Evolutionary conservation across 2,113 vertebrate genomes (phyloP), one percentile per base, ranked within the genome.

Genomic region (Ellobius talpinus): DNA sequence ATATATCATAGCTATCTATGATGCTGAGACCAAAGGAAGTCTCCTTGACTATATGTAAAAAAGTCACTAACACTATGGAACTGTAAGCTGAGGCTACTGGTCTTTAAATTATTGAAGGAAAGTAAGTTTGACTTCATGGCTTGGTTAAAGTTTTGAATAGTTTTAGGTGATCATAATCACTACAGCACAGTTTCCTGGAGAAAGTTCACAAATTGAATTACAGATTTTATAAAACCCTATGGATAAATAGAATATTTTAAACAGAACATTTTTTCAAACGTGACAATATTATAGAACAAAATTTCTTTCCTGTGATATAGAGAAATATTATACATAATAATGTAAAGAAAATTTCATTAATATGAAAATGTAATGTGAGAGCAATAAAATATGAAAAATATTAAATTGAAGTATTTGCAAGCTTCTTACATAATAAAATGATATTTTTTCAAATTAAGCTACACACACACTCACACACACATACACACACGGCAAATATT

Each of bases 371-470:
- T n/a, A 82, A 26, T 85, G 1, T 58, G 72, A 95, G 70, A 93
- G 12, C 7, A 63, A 52, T 3, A 39, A 24, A 82, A 84, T 42
- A 26, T 16, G 24, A 24, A n/a, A 58, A 63, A 90, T 93, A 26
- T 81, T 95, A 86, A 87, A 68, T 89, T 87, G 24, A 21, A 90
- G 42, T 68, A 68, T 79, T 93, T 92, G 95, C 36, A 45, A 45
- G n/a, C 29, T 76, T 7, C 4, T 76, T 45, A 73, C 24, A 45
- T 26, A 45, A 45, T 24, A 45, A 29, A 45, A 36, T 24, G 5
- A 74, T 76, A 45, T 45, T 76, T 76, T 42, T 45, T 26, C 73
- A 42, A 76, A 76, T 76, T 45, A 76, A 76, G 73, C 45, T 76
- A 24, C 11, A 74, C 4, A 74, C 23, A 74, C 72, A 24, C 23